Percentiles rank a stretch among this genome's conserved stretches.
These are phyloP conservation scores for Zaprionus taronus DNA, from an alignment of 1,140 invertebrate species.

Conservation along the genomic window DNA sequence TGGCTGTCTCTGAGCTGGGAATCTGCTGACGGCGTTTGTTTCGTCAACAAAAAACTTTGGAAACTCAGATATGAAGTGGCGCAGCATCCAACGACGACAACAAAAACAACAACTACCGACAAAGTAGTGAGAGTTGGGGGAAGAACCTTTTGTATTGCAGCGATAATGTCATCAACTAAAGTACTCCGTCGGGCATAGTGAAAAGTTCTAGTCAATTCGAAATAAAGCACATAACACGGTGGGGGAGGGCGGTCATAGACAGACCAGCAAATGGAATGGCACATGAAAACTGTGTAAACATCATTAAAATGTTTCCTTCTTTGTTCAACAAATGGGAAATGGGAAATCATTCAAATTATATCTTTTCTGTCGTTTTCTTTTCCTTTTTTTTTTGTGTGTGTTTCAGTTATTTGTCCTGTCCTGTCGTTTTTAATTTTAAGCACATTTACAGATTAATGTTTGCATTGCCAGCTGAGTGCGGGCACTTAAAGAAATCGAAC, in stretches of 20 bases:
- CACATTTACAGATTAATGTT: slow-evolving; percentile 45
- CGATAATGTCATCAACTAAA: slow-evolving; percentile 81
- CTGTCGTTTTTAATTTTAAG: slow-evolving; percentile 36
- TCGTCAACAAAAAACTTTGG: slow-evolving; percentile 52
- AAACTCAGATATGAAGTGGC: slow-evolving; percentile 67
- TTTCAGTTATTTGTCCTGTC: slow-evolving; percentile 12
- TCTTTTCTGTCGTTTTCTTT: slow-evolving; percentile 28
- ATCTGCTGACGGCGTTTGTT: slow-evolving; percentile 32
- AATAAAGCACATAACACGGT: slow-evolving; percentile 71
- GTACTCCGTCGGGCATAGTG: slow-evolving; percentile 77
- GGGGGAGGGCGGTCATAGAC: slow-evolving; percentile 20
- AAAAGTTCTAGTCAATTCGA: slow-evolving; percentile 80
- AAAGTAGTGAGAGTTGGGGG: slow-evolving; percentile 6
- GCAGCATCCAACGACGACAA: slow-evolving; percentile 19
- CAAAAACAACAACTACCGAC: slow-evolving; percentile 1
- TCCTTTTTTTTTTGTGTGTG: slow-evolving; percentile 11
- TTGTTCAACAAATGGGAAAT: slow-evolving; percentile 66
- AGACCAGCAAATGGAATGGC: slow-evolving; percentile 35
- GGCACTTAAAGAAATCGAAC: slow-evolving; percentile 64
- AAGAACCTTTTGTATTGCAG: slow-evolving; percentile 72
- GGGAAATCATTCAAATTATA: slow-evolving; percentile 79
- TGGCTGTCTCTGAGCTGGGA: slow-evolving; percentile 15
- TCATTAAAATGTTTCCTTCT: slow-evolving; percentile 68
- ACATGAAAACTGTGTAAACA: slow-evolving; percentile 74
- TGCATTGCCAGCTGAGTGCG: slow-evolving; percentile 1